Evolutionary conservation across 2,113 vertebrate genomes (phyloP), one percentile per base, ranked within the genome.

Genomic region (Pelodiscus sinensis): DNA sequence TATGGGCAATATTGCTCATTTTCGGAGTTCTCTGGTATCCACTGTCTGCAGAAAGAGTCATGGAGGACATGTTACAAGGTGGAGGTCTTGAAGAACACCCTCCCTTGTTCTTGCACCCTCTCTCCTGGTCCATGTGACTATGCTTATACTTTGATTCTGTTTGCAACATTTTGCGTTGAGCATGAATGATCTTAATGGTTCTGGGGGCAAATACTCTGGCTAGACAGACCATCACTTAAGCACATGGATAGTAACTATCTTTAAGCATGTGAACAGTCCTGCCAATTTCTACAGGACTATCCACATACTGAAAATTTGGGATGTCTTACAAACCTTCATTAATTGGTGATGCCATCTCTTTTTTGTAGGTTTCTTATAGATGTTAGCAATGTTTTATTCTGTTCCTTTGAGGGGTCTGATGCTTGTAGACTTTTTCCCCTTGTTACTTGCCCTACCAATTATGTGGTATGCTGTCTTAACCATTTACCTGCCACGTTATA

Each of bases 161-260:
- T 16, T 38, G 68, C 12, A 73, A 73, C 35, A 22, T 38, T n/a
- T 22, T 50, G 38, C 73, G 50, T 22, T 50, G 21, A 25, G 24
- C 22, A 77, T 14, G 24, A 50, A 77, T 77, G 38, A 27, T 84
- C n/a, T 83, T 89, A 44, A 29, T 84, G 8, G 35, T 0, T 55
- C 58, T 52, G 21, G 38, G 71, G 22, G n/a, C 12, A 38, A 38
- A 25, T 2, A 15, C 9, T 24, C 25, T 85, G 51, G 19, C 0
- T 0, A 60, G 60, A 86, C 6, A 57, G 60, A 93, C 35, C 6
- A 50, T 13, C 2, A 10, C 85, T 90, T 58, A 77, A 35, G 21
- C 13, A 25, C n/a, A 85, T 51, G 14, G 15, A 71, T 1, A 85
- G 35, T 55, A 83, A 52, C 8, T 2, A 35, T 12, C 15, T 92